These are phyloP conservation scores for Ameiurus melas DNA, from an alignment of 2,113 vertebrate genomes.

Conservation along the genomic window DNA sequence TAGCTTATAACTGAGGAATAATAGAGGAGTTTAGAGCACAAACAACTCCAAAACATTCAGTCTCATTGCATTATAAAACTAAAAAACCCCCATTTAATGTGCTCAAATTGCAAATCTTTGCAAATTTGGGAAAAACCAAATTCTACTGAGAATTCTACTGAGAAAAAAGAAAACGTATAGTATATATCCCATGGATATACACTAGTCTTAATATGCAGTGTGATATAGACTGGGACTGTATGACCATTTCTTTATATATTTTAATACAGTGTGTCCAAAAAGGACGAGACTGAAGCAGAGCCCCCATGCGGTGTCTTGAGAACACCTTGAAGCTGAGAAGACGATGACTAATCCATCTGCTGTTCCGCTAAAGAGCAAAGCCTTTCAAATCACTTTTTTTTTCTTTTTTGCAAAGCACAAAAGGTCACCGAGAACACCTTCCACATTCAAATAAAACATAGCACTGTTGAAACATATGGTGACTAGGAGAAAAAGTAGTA, in stretches of 20 bases:
- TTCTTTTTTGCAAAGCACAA: constrained; percentile 31
- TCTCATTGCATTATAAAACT: neutral
- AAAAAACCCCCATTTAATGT: neutral
- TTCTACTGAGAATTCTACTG: neutral
- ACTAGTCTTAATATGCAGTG: neutral
- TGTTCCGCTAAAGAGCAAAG: constrained; percentile 48
- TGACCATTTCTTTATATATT: neutral
- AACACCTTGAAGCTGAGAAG: constrained; percentile 12
- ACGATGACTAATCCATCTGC: constrained; percentile 41
- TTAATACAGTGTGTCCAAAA: neutral
- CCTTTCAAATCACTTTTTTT: constrained; percentile 38
- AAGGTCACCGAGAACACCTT: constrained; percentile 55
- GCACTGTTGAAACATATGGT: neutral
- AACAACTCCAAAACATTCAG: neutral
- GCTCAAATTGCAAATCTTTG: neutral
- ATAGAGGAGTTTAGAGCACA: neutral
- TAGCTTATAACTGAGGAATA: constrained; percentile 3
- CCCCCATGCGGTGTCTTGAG: constrained; percentile 18
- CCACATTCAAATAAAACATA: constrained; percentile 3
- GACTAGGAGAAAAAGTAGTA: neutral
- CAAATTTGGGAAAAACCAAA: neutral
- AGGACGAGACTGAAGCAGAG: neutral
- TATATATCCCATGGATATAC: no score
- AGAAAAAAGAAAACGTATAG: neutral
- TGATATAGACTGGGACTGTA: neutral